Base-by-base conservation (phyloP, 2,888 invertebrate species). In the Adineta ricciae region DNA sequence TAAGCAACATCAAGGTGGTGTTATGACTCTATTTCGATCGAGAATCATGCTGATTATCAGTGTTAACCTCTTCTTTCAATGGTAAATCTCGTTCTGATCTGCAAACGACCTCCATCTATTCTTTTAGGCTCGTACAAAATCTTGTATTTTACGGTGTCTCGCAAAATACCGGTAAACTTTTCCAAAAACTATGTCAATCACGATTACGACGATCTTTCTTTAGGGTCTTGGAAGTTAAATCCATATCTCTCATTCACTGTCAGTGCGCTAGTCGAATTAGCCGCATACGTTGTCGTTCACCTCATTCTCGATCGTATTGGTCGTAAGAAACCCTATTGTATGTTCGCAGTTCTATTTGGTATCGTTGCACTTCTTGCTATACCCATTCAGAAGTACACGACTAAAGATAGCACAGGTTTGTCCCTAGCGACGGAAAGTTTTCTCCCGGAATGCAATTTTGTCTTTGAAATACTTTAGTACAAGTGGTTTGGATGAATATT, bases 231-330 rank as follows among this genome's bases (percentile, higher is more conserved):
- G 56, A 36, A n/a, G 14, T 7, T 52, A 21, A 93, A 94, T 89
- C 93, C 93, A 85, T 93, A 93, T 87, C 87, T 94, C 24, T 94
- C 94, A 90, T 94, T 94, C 89, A 91, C 93, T 8, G 92, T 94
- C 87, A 93, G 93, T 16, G 94, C 94, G 4, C 92, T 93, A n/a
- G 93, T 94, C 1, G 94, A 94, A 91, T 92, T 94, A 86, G 94
- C 94, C 0, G 94, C 93, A 0, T 94, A 94, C 88, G 91, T 92
- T 2, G 92, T 94, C 46, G 87, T 87, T 54, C 87, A 87, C 21
- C 87, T 88, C 90, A 93, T 46, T 90, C 94, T 94, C 27, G 93
- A 94, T 88, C 91, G 92, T 84, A 93, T 93, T 92, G 94, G 94
- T 21, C 91, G 94, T 83, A 93, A 93, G 88, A 91, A 92, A 8